phyloP scores from a whole-genome alignment of 2,797 vertebrate genomes.

The Eulemur albifrons region DNA sequence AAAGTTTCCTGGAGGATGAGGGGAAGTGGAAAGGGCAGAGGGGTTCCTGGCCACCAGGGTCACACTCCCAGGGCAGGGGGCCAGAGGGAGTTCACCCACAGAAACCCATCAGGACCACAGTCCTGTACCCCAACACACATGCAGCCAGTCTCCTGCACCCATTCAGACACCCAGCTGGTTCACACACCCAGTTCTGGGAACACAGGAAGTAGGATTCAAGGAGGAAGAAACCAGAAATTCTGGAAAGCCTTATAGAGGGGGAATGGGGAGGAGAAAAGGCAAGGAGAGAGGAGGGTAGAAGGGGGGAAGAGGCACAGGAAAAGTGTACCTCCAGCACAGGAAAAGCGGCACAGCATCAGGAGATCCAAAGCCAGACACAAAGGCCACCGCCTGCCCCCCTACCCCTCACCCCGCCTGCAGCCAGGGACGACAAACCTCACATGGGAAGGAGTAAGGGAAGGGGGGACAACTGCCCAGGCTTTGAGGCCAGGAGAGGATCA shows the following conservation, averaged over 20 bases:
- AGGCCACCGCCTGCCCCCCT: background rate
- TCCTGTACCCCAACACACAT: background rate
- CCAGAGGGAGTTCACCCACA: background rate
- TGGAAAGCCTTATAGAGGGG: background rate
- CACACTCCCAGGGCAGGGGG: background rate
- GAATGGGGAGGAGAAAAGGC: background rate
- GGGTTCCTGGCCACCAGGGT: background rate
- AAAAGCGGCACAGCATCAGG: background rate
- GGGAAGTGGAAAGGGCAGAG: background rate
- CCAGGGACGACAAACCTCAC: background rate
- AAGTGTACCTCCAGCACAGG: no score
- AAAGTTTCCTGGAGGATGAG: background rate
- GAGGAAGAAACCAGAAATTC: constrained; percentile 16
- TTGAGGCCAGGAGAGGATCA: background rate
- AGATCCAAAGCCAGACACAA: background rate
- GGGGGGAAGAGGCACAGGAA: background rate
- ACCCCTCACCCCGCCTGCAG: background rate
- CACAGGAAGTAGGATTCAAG: constrained; percentile 48
- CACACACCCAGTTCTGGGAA: constrained; percentile 17
- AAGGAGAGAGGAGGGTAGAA: background rate
- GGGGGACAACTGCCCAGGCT: background rate
- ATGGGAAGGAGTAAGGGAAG: background rate
- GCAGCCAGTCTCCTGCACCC: background rate
- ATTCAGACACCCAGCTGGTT: background rate
- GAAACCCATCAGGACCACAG: background rate